Base-by-base conservation (phyloP, 2,888 invertebrate genomes). In the Reticulitermes lucifugus region DNA sequence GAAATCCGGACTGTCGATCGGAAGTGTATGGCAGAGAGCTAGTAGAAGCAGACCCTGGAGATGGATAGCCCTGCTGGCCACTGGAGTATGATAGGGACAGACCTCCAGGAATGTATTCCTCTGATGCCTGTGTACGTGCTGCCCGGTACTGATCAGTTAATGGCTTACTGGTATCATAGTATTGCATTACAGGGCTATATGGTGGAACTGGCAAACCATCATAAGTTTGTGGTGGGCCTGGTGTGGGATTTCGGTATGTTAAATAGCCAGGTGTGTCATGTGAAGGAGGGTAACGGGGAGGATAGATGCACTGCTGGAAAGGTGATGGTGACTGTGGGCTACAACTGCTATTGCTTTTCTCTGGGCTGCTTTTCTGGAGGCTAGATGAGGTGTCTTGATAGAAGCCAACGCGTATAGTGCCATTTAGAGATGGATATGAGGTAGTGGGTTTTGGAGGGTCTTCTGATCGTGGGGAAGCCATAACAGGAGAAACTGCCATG, bases 331-430 rank as follows among this genome's bases (percentile, higher is more conserved):
- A 85, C 43, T 75, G 79, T 29, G 87, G 86, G 14, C 86, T 85
- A 0, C 46, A 77, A 22, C 84, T 84, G 35, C 85, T 85, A 71
- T 82, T 86, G 60, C 85, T 86, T 81, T 89, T 89, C 25, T 89
- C 89, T 12, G 89, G 89, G 86, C 89, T 89, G 84, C 88, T 88
- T 85, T 88, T 88, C 84, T 89, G 88, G 18, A 88, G 88, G 43
- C 79, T 85, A 35, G 83, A 84, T 51, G 88, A 88, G 43, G 95
- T 96, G 88, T 97, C 97, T 90, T 97, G 97, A 90, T 97, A 97
- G 90, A 97, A 97, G 6, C 97, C 97, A 60, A 96, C 97, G 88
- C 97, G 93, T 9, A 97, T 95, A 7, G 96, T 95, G 0, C 96
- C 96, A 89, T 96, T 96, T n/a, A 96, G 93, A 22, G 94, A 93